Percentiles rank a stretch among this genome's conserved stretches.
Evolutionary conservation across 2,888 invertebrate species (phyloP).

Genomic region (Agriotes lineatus): DNA sequence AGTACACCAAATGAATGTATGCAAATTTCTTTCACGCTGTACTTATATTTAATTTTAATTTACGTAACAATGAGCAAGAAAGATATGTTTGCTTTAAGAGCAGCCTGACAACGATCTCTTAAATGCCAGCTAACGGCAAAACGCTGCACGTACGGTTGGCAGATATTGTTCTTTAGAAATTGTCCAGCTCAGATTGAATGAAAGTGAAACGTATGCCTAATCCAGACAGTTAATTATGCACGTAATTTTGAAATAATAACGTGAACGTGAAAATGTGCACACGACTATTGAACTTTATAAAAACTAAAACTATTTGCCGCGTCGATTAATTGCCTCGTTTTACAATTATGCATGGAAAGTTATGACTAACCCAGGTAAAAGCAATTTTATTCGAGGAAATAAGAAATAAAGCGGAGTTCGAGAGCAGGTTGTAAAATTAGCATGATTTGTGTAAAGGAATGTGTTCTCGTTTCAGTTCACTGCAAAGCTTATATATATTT

Average conservation of each 20-base stretch:
- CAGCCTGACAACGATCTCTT: constrained; percentile 3
- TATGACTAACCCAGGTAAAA: too few species aligned
- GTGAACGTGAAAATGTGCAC: background rate
- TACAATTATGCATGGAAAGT: too few species aligned
- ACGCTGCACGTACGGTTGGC: background rate
- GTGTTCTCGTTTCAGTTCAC: too few species aligned
- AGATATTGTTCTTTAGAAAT: constrained; percentile 1
- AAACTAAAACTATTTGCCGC: too few species aligned
- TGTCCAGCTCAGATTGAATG: background rate
- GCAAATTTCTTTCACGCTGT: constrained; percentile 13
- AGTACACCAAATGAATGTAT: constrained; percentile 14
- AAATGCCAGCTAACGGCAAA: background rate
- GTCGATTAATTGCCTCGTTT: too few species aligned
- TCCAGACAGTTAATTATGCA: background rate
- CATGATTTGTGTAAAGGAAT: too few species aligned
- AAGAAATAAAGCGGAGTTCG: too few species aligned
- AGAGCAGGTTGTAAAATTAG: too few species aligned
- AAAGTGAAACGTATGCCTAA: constrained; percentile 9
- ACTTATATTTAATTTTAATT: constrained; percentile 10
- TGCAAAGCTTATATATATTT: too few species aligned
- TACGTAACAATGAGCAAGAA: constrained; percentile 5
- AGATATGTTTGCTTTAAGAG: background rate
- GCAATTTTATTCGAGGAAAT: too few species aligned
- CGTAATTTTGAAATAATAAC: background rate
- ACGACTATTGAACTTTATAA: background rate